Evolutionary conservation across 2,797 vertebrate genomes (phyloP).

Genomic region (Pelobates cultripes): DNA sequence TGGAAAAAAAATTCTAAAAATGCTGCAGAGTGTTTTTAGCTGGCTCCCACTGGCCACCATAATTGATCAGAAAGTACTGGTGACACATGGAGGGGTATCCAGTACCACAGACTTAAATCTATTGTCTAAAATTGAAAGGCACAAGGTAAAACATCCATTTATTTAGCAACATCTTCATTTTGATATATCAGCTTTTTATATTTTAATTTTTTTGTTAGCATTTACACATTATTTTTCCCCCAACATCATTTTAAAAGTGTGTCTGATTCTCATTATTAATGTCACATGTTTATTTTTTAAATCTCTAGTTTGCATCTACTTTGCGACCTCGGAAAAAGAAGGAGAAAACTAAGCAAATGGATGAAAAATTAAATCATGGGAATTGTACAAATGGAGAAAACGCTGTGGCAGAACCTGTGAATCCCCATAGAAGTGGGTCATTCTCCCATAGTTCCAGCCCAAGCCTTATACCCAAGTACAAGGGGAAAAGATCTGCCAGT

Average conservation of each 20-base stretch:
- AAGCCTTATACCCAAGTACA: neutral
- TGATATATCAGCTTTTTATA: too few species aligned
- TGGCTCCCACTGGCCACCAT: constrained; percentile 90
- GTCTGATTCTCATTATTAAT: too few species aligned
- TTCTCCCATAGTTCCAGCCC: constrained; percentile 57
- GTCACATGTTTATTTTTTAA: neutral
- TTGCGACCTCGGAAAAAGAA: constrained; percentile 75
- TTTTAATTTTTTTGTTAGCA: too few species aligned
- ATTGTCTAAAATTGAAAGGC: constrained; percentile 80
- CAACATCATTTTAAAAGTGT: too few species aligned
- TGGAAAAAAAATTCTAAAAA: constrained; percentile 86
- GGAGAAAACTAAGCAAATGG: constrained; percentile 26
- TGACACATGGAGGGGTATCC: constrained; percentile 91
- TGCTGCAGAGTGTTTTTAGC: constrained; percentile 89
- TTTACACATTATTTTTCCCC: too few species aligned
- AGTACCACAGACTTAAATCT: constrained; percentile 82
- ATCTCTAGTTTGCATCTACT: constrained; percentile 81
- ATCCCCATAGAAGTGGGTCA: constrained; percentile 62
- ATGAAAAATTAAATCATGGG: constrained; percentile 45
- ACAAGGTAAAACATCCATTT: constrained; percentile 75
- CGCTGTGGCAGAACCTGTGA: constrained; percentile 8
- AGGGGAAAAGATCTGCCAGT: constrained; percentile 60
- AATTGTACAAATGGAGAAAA: constrained; percentile 9
- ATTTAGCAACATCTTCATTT: too few species aligned
- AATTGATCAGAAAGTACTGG: constrained; percentile 86